Percentiles rank a stretch among this genome's conserved stretches.
Conservation (phyloP, 2,113 vertebrate genomes). For the Callipepla squamata region DNA sequence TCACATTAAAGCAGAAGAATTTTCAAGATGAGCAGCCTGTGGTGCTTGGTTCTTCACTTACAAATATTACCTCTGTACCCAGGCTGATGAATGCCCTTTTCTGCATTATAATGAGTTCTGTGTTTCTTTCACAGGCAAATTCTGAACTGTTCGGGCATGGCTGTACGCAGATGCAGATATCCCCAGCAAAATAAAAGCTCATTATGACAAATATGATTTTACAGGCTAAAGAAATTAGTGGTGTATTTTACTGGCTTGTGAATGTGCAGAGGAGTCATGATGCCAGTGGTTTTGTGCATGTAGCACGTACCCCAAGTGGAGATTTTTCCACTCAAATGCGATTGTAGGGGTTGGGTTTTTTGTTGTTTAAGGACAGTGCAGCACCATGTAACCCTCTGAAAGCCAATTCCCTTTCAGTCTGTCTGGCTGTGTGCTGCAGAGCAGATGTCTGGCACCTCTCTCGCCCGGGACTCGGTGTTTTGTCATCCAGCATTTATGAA, state of each 20-base stretch:
- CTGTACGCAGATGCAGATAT: background rate
- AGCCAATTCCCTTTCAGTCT: background rate
- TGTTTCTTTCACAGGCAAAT: background rate
- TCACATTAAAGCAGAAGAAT: background rate
- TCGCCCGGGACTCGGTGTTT: background rate
- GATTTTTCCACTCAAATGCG: background rate
- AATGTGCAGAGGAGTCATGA: too few relatives aligned
- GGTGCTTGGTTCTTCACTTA: background rate
- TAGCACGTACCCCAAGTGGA: accelerated
- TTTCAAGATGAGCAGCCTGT: background rate
- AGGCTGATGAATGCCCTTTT: background rate
- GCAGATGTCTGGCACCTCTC: background rate
- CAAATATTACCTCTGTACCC: background rate
- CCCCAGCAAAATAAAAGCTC: background rate
- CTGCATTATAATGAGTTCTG: background rate
- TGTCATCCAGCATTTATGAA: background rate
- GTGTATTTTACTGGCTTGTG: background rate
- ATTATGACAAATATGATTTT: background rate
- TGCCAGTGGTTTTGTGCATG: background rate
- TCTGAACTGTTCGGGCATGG: background rate
- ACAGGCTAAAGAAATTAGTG: background rate
- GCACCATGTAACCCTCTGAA: background rate
- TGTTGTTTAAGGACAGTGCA: background rate
- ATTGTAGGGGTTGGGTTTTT: background rate
- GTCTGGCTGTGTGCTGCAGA: background rate